Base-by-base conservation (phyloP, 2,113 vertebrate species). In the Murina feae region DNA sequence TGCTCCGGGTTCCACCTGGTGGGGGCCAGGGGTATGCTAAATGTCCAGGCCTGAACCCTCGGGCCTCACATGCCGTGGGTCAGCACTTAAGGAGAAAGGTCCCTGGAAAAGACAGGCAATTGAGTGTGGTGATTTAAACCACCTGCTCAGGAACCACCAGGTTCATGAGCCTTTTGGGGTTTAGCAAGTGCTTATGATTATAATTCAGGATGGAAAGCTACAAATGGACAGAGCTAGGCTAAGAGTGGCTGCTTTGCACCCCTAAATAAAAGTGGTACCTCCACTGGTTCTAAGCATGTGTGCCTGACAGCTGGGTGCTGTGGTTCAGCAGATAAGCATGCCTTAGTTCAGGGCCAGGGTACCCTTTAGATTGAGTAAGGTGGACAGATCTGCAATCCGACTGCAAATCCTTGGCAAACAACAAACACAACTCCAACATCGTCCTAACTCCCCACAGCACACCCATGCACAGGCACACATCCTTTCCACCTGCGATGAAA, bases 11-110 rank as follows among this genome's bases (percentile, higher is more conserved):
- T 30, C 60, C 30, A 37, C 51, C 18, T 10, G 0, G 17, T 23
- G 39, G 53, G 47, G 47, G 35, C n/a, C 65, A 47, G 16, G 10
- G 32, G 30, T 16, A 9, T 14, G 37, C 37, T 12, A 68, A 63
- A 32, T 20, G 16, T 44, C 20, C 35, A 32, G 60, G 30, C 14
- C 39, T 74, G 49, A 74, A 30, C 63, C 37, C 39, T 25, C 1
- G 0, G 2, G 7, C 1, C 37, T 55, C 11, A 30, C 18, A 2
- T 17, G 68, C 32, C n/a, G 4, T 16, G n/a, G 0, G 0, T 21
- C 9, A 30, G 44, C 75, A 63, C 44, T 71, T 20, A 47, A 51
- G 21, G n/a, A 47, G 89, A 91, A 55, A 72, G 35, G 39, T 25
- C 37, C 12, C 63, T 28, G 10, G 13, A 72, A 35, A 51, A 28